Evolutionary conservation across 2,888 invertebrate genomes (phyloP), one percentile per base, ranked within the genome.

Genomic region (Diarsia dahlii): DNA sequence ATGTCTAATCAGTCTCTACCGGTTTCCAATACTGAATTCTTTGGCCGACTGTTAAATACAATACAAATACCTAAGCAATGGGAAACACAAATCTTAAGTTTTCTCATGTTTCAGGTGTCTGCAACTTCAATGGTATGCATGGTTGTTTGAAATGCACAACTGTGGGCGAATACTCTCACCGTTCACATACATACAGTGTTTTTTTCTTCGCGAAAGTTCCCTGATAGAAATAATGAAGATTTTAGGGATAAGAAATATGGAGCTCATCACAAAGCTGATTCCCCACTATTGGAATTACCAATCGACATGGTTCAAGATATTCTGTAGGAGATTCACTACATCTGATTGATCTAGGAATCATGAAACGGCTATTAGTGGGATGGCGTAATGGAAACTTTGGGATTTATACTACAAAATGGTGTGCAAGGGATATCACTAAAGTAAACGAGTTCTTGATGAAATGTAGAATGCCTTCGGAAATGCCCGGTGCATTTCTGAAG

Each of bases 351-450:
- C 28, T 28, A 28, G 28, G 28, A 28, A 28, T 28, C 28, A 34
- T 58, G 39, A 62, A 62, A 18, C 4, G 60, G 3, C 10, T 62
- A 62, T 62, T 62, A 20, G 10, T 62, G 3, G 60, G 60, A 8
- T 62, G 60, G 60, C 34, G 60, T 20, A 5, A 62, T 18, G 60
- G 34, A 8, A 62, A 62, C 20, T 62, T 62, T 62, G 60, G 60
- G 3, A 39, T 15, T 9, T 62, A 62, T 12, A 20, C 15, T 10
- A 62, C 60, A 34, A 62, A 62, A 62, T 62, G 60, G 60, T 15
- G 34, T 3, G 18, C 60, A 6, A 62, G 39, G 9, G 39, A 39
- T 20, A 62, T 28, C 4, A 8, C 6, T 8, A 62, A 3, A 9
- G 34, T 62, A 10, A 15, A 12, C 15, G n/a, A 3, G 6, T 60